Evolutionary conservation across 2,797 vertebrate genomes (phyloP), one percentile per base, ranked within the genome.

Genomic region (Cossypha caffra): DNA sequence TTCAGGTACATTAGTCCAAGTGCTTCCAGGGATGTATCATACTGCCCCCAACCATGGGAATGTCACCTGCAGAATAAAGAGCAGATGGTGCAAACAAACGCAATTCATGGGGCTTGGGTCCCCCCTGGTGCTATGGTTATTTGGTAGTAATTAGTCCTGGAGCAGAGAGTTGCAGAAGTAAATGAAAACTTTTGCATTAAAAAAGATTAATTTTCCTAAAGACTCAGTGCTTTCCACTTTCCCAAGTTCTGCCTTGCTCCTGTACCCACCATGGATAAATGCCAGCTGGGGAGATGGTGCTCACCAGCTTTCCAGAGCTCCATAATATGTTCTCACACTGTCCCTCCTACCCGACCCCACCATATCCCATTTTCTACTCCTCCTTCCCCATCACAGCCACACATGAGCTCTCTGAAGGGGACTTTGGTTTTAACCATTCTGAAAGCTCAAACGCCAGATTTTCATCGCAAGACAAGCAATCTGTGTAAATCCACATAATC

Each of bases 61-160:
- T 4, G 9, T 73, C 54, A 92, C 92, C 84, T 88, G 83, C 71
- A 94, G 71, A 92, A 88, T 24, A 59, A 94, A 52, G 67, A 96
- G 77, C 90, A 96, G 94, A 91, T 94, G 94, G 95, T 69, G 43
- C 81, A 84, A 95, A 79, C 23, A 51, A 85, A 90, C 21, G 3
- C 38, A 90, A 54, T 64, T 91, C 64, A 89, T 11, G 23, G 75
- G 75, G 47, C 51, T 48, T 80, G 67, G 37, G 51, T 88, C 75
- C 69, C 91, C 47, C 69, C 74, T 1, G 64, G 71, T 88, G 93
- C 50, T 61, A 45, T 0, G 2, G 29, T 84, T 84, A 86, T 95
- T 93, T 88, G 61, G 28, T 40, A 83, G 61, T 79, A 95, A 95
- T 95, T 94, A 92, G 88, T 90, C 59, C 55, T 33, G 59, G 15